Conservation (phyloP, 2,888 invertebrate genomes). For the Exephanes ischioxanthus region DNA sequence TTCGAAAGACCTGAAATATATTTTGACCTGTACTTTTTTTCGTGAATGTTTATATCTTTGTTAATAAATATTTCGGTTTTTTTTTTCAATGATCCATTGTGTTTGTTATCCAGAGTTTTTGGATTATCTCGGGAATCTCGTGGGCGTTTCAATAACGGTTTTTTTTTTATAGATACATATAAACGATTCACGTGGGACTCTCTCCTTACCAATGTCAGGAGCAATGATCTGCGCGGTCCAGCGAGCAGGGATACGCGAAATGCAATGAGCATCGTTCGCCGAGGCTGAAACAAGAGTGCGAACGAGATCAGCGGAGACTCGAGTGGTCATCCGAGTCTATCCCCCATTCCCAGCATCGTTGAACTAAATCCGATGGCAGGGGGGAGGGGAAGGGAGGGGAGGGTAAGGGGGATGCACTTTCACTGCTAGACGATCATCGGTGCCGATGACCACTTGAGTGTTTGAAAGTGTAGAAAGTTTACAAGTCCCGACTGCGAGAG, state of each 20-base stretch:
- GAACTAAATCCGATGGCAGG: constrained; percentile 24
- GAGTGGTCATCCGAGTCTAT: constrained; percentile 72
- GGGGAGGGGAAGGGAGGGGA: constrained; percentile 7
- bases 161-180: neutral
- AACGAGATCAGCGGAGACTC: constrained; percentile 46
- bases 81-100: neutral
- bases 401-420: constrained; percentile 76
- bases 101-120: neutral
- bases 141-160: neutral
- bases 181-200: neutral
- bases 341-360: constrained; percentile 52
- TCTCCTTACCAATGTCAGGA: constrained; percentile 16
- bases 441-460: constrained; percentile 79
- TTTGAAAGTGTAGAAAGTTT: constrained; percentile 81
- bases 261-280: constrained; percentile 36
- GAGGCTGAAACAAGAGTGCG: constrained; percentile 54
- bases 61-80: constrained; percentile 14
- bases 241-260: constrained; percentile 15
- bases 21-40: neutral
- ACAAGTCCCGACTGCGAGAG: constrained; percentile 33
- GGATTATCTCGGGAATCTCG: neutral
- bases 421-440: constrained; percentile 71
- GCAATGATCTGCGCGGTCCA: constrained; percentile 23
- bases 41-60: constrained; percentile 2
- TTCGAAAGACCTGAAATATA: neutral